Evolutionary conservation across 2,888 invertebrate genomes (phyloP), one percentile per base, ranked within the genome.

Genomic region (Abrostola triplasia): DNA sequence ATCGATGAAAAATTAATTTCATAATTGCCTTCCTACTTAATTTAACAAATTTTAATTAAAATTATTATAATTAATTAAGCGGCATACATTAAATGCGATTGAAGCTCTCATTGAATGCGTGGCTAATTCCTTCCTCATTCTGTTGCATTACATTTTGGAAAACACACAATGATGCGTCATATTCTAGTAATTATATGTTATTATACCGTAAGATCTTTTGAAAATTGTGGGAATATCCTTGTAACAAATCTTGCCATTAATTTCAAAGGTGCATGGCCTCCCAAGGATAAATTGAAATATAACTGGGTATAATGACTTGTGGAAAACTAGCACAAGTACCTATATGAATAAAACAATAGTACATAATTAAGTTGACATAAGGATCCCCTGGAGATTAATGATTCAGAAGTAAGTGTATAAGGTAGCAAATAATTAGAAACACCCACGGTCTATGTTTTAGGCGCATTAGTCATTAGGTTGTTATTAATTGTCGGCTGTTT

Each of bases 241-340:
- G 35, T 13, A 48, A 48, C 24, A 51, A 10, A 37, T 41, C 41
- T 38, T 41, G n/a, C 36, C 41, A 36, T 44, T 44, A n/a, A 11
- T 40, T 61, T 61, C 51, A 47, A 60, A 74, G 74, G 64, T 74
- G 7, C 12, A 60, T 77, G 77, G 71, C 60, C 74, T 76, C 48
- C 64, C 44, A 56, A 71, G 56, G 56, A 47, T 58, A 13, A 40
- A 24, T 2, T 24, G 24, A 24, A 24, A 24, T 24, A 24, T 24
- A 24, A 24, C 24, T 47, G 8, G 12, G 12, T 11, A 57, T 57
- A 8, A 51, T 63, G 50, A 41, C 41, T 24, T 0, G 10, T 9
- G 36, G 40, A 62, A 60, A 52, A 44, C 36, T 56, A 9, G 6
- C 24, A 12, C 13, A 55, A 1, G 13, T 40, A 50, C 8, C 1